Evolutionary conservation across 2,113 vertebrate species (phyloP), one percentile per base, ranked within the genome.

Genomic region (Takifugu flavidus): DNA sequence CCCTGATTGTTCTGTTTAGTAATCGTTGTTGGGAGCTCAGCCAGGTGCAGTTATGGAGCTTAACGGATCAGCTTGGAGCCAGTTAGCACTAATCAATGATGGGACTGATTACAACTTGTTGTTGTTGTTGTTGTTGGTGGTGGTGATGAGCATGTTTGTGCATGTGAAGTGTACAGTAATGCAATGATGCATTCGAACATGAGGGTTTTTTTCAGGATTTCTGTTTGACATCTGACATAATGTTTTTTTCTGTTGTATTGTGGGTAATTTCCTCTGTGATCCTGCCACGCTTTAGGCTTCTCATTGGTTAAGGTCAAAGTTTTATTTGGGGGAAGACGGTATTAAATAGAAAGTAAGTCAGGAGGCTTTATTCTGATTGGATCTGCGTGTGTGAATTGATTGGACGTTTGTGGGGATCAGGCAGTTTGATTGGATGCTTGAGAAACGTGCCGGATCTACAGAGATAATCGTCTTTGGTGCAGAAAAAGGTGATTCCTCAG

Each of bases 391-490:
- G 57, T 42, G 12, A 1, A 39, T 77, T 72, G 67, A 84, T 84
- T 84, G 75, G 77, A 78, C 64, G 65, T 67, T 51, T 14, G 52
- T 60, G 58, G 27, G 56, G 63, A 72, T 56, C 46, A 64, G 13
- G 50, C 25, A 0, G 20, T 66, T 63, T 74, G 71, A 83, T 76
- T 81, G 78, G 82, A 67, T 44, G 61, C 62, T 29, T 3, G 45
- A 28, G 31, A 43, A 73, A 63, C 26, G 73, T 72, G 70, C 70
- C 58, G 54, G 69, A 71, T 79, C 65, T 43, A 31, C 45, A 13
- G 28, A 10, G 25, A 51, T 83, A 74, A 85, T 82, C 79, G 60
- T 49, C 77, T 80, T 59, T 70, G 58, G 57, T 50, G 45, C 50
- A 28, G 63, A 42, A 56, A 56, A 4, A 6, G 31, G 74, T 51